Percentiles rank a stretch among this genome's conserved stretches.
These are phyloP conservation scores for Patella depressa DNA, from an alignment of 2,888 invertebrate genomes.

Conservation along the genomic window DNA sequence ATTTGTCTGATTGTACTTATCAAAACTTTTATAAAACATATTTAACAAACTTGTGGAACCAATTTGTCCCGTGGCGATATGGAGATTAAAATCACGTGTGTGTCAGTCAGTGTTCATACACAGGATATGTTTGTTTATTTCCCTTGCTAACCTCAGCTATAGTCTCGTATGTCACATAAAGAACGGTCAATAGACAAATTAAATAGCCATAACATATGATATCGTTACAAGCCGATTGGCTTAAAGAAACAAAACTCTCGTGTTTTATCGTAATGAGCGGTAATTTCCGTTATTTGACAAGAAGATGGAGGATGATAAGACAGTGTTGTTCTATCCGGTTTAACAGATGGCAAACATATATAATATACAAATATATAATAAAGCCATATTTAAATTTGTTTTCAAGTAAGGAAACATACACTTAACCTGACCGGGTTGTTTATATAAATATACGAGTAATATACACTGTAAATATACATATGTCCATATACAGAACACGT, in stretches of 20 bases:
- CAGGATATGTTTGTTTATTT: constrained; percentile 11
- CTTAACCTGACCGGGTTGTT: not conserved
- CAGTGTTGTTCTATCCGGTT: not conserved
- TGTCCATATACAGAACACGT: not conserved
- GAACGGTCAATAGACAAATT: not conserved
- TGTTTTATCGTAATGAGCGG: constrained; percentile 13
- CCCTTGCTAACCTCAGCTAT: not conserved
- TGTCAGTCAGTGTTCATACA: not conserved
- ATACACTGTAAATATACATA: not conserved
- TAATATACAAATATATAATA: not conserved
- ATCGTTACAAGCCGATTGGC: not conserved
- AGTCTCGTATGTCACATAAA: not conserved
- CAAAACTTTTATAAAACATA: too few species aligned
- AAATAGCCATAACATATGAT: constrained; percentile 4
- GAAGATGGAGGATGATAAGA: not conserved
- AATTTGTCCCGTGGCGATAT: too few species aligned
- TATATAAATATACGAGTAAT: not conserved
- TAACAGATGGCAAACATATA: constrained; percentile 4
- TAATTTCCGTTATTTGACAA: constrained; percentile 7
- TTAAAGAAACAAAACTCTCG: not conserved
- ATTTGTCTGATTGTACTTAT: too few species aligned
- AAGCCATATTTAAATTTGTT: constrained; percentile 1
- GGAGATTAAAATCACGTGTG: too few species aligned
- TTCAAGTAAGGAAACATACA: constrained; percentile 9
- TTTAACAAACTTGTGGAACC: too few species aligned